Evolutionary conservation across 2,888 invertebrate species (phyloP).

Genomic region (Catotricha subobsoleta): DNA sequence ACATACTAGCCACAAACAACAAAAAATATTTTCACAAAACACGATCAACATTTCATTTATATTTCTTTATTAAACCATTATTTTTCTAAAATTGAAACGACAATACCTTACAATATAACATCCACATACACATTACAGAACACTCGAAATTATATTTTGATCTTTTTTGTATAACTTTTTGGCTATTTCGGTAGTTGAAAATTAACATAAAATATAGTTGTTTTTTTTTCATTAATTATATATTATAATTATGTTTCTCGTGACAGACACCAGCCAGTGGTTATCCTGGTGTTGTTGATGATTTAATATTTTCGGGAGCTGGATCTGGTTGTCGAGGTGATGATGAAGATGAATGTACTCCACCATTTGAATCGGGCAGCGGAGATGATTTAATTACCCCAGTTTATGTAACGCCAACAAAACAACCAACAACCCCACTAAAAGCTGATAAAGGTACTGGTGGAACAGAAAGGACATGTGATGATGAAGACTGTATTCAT

Average conservation of each 20-base stretch:
- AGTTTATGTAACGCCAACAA: conserved; percentile 68
- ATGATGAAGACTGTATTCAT: conserved; percentile 72
- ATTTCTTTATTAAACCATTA: too few species aligned
- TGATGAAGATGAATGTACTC: conserved; percentile 82
- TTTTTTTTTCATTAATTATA: neutral
- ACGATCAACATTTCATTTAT: neutral
- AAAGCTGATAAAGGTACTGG: conserved; percentile 17
- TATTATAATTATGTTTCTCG: neutral
- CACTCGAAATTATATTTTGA: too few species aligned
- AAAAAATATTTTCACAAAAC: neutral
- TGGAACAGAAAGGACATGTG: conserved; percentile 40
- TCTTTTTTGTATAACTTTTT: neutral
- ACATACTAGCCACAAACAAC: neutral
- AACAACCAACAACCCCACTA: conserved; percentile 42
- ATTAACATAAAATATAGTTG: too few species aligned
- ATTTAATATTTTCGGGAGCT: conserved; percentile 79
- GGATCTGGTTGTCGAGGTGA: conserved; percentile 82
- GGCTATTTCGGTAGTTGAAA: neutral
- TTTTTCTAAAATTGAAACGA: too few species aligned
- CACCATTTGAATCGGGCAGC: conserved; percentile 63
- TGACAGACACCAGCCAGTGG: conserved; percentile 70
- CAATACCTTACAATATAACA: too few species aligned
- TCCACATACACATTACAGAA: too few species aligned
- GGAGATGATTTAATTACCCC: conserved; percentile 88
- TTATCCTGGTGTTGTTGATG: conserved; percentile 60